A percentile compares a stretch with the other conserved stretches of the same genome.
Conservation (phyloP, 2,113 vertebrate species). For the Clarias magur region DNA sequence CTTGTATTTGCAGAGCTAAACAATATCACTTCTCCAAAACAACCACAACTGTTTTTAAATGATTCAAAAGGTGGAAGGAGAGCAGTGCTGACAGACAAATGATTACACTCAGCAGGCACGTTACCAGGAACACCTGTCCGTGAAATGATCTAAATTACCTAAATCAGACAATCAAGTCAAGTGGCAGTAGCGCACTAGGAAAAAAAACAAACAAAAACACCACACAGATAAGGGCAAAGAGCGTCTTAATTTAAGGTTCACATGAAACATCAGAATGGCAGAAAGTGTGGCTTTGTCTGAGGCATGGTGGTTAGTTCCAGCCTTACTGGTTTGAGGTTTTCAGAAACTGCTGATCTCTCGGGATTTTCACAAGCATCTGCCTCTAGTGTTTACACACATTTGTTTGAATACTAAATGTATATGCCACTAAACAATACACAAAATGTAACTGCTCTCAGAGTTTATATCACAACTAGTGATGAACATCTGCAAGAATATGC, state of each 20-base stretch:
- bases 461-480: neutral
- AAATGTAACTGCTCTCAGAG: neutral
- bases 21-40: neutral
- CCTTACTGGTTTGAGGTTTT: neutral
- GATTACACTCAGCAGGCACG: neutral
- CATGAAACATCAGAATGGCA: neutral
- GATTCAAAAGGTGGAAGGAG: neutral
- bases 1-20: neutral
- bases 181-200: neutral
- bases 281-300: neutral
- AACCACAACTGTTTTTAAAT: neutral
- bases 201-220: no score
- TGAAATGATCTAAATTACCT: neutral
- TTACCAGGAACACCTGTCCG: neutral
- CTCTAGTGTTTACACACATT: neutral
- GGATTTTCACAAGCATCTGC: neutral
- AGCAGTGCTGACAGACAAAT: neutral
- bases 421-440: neutral
- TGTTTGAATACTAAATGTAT: neutral
- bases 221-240: neutral
- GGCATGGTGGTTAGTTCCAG: neutral
- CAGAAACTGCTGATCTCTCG: neutral
- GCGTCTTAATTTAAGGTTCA: neutral
- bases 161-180: neutral
- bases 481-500: no score